Base-by-base conservation (phyloP, 2,113 vertebrate species). In the Calonectris borealis region DNA sequence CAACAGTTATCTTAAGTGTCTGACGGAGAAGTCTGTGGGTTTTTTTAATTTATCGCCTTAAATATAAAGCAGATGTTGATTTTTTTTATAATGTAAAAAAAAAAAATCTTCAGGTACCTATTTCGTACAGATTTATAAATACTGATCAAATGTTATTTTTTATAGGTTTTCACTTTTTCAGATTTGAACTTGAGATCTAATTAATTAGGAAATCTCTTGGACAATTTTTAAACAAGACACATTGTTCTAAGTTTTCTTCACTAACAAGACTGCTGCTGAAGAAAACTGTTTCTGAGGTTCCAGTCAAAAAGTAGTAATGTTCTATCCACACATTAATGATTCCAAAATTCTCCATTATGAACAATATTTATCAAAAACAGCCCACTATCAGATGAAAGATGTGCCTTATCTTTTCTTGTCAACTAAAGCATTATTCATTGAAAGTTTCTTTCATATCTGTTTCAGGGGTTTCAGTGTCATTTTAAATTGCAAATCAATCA, bases 401-500 rank as follows among this genome's bases (percentile, higher is more conserved):
- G 98, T 98, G 98, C 98, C 98, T 99, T 99, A 99, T 99, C 99
- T 98, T 98, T 99, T 98, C 98, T 98, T 98, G 98, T 99, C 99
- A 99, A 98, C 96, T 97, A 98, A 98, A 98, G 98, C 98, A 99
- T 99, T 99, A 99, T 97, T 99, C 99, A 99, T 98, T 94, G 98
- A 98, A 99, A 99, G 98, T 99, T 99, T 98, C 98, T 98, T 98
- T 99, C 99, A 99, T 99, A 99, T 99, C 98, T 99, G 98, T 99
- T 99, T 99, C 98, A 94, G 98, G 98, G 98, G 97, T 98, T 99
- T 98, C 98, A 98, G 98, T 98, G 98, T 99, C 98, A 99, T 98
- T 98, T 99, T 98, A 99, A 99, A 99, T 99, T 99, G 99, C 99
- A 99, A 99, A 99, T 99, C 99, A 99, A 99, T 99, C 99, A 99